Percentiles rank a stretch among this genome's conserved stretches.
Conservation (phyloP, 2,888 invertebrate species). For the Dusona sp. region DNA sequence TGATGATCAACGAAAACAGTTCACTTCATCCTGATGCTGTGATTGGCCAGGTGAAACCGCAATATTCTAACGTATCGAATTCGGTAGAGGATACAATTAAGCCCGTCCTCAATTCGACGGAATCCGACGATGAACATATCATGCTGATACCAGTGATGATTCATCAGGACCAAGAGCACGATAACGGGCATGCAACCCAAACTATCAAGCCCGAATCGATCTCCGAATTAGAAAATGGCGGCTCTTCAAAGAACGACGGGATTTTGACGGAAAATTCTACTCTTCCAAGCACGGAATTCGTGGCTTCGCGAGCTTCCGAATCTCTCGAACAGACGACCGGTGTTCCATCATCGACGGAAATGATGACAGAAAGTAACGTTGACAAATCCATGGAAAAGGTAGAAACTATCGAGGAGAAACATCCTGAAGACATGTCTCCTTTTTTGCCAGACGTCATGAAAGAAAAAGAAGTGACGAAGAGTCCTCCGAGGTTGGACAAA, state of each 20-base stretch:
- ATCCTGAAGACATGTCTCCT: slow-evolving; percentile 88
- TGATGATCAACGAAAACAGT: not conserved
- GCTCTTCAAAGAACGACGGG: slow-evolving; percentile 19
- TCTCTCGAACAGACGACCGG: slow-evolving; percentile 70
- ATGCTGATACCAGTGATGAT: slow-evolving; percentile 71
- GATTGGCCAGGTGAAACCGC: slow-evolving; percentile 28
- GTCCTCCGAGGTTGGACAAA: slow-evolving; percentile 85
- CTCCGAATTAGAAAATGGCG: slow-evolving; percentile 70
- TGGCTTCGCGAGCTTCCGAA: slow-evolving; percentile 20
- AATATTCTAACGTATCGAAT: slow-evolving; percentile 73
- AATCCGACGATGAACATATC: slow-evolving; percentile 72
- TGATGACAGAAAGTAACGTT: slow-evolving; percentile 68
- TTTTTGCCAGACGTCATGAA: slow-evolving; percentile 89
- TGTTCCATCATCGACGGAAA: slow-evolving; percentile 68
- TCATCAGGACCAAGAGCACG: slow-evolving; percentile 43
- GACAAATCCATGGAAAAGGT: slow-evolving; percentile 68
- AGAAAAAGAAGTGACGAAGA: slow-evolving; percentile 78
- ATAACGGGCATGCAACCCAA: slow-evolving; percentile 71
- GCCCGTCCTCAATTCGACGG: slow-evolving; percentile 58
- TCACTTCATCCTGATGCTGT: slow-evolving; percentile 21
- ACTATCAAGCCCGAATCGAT: slow-evolving; percentile 76
- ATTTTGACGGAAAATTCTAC: slow-evolving; percentile 29
- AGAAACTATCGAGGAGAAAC: slow-evolving; percentile 74
- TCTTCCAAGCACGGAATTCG: slow-evolving; percentile 12
- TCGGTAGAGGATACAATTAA: slow-evolving; percentile 74